phyloP scores from a whole-genome alignment of 23 tunicate genomes.

The Trididemnum miniatum region DNA sequence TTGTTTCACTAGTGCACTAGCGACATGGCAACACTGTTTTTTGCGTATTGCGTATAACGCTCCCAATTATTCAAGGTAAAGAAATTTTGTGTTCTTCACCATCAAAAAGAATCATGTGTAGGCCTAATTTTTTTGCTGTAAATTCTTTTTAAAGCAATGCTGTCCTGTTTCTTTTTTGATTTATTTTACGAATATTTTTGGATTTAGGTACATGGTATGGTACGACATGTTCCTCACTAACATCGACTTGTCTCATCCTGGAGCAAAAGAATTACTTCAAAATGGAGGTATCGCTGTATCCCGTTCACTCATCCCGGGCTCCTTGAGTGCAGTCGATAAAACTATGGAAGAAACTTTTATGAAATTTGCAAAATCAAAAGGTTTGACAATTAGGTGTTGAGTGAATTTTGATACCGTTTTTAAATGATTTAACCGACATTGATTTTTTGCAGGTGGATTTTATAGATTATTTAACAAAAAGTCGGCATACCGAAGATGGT shows the following conservation, averaged over 20 bases:
- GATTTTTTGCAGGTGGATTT: neutral
- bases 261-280: neutral
- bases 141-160: too few species aligned
- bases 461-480: neutral
- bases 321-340: neutral
- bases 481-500: neutral
- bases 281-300: slow-evolving; percentile 8
- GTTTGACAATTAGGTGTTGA: too few species aligned
- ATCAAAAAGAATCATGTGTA: too few species aligned
- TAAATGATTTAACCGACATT: neutral
- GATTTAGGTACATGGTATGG: neutral
- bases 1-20: slow-evolving; percentile 2
- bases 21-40: neutral
- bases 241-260: neutral
- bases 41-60: too few species aligned
- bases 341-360: slow-evolving; percentile 13
- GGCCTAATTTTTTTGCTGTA: too few species aligned
- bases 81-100: too few species aligned
- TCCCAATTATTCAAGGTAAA: too few species aligned
- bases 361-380: neutral
- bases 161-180: too few species aligned
- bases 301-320: neutral
- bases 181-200: too few species aligned
- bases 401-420: neutral
- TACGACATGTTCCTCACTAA: neutral